Evolutionary conservation across 2,888 invertebrate genomes (phyloP), one percentile per base, ranked within the genome.

Genomic region (Mesorhabditis belari): DNA sequence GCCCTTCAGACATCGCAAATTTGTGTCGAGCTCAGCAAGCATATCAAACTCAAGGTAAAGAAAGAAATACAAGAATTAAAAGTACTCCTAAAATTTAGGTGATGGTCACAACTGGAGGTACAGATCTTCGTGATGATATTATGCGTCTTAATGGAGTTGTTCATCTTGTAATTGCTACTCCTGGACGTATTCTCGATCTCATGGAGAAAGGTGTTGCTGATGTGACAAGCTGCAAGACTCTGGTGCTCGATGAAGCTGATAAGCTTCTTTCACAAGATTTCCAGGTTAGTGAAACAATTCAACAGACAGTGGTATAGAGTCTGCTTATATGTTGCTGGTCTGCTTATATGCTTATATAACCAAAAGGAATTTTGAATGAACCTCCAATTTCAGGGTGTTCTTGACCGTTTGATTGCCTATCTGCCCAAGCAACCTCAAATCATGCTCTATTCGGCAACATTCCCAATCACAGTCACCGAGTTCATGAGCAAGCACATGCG

Each of bases 51-150:
- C 80, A 90, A 94, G 83, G 77, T 77, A 49, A 9, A n/a, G n/a
- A 35, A 17, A 35, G n/a, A n/a, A 56, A 49, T 62, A n/a, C 53
- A 57, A n/a, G 17, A 2, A 27, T 28, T 25, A 23, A 12, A 28
- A 19, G 35, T 26, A 25, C 24, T 5, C 25, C 19, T 3, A 58
- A 26, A 21, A n/a, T 67, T 44, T 24, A 77, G 76, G 92, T 95
- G 74, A 98, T 98, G 98, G 98, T 98, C 69, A 96, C 96, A 78
- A 98, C 98, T 74, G 98, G 98, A 82, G 98, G 98, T 79, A 98
- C 96, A 76, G 85, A 85, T 79, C 82, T 86, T 23, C 89, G 94
- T 82, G 96, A 98, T 85, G 98, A 98, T 85, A 98, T 98, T 83
- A 92, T 98, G 90, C 89, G 96, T 85, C 91, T 98, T 83, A 94